Conservation (phyloP, 2,113 vertebrate genomes). For the Callipepla californica region DNA sequence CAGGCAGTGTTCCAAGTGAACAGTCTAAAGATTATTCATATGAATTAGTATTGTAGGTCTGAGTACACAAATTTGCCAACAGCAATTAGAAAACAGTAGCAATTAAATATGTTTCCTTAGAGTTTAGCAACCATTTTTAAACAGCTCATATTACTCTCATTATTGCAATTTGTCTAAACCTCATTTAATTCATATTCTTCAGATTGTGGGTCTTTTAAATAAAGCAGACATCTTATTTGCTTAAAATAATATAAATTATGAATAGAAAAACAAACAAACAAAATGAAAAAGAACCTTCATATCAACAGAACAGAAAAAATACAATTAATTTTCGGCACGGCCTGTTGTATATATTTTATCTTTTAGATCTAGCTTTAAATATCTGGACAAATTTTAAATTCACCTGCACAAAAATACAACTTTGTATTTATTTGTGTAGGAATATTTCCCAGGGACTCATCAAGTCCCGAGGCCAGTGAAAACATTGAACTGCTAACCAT, state of each 20-base stretch:
- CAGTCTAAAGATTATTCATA: background rate
- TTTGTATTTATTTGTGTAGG: background rate
- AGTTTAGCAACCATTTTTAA: background rate
- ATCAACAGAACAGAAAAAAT: background rate
- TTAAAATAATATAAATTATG: background rate
- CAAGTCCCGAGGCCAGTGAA: no score
- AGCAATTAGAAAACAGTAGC: background rate
- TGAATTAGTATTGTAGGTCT: background rate
- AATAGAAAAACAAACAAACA: background rate
- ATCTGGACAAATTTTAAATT: background rate
- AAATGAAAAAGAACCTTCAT: background rate
- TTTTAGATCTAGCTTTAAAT: background rate
- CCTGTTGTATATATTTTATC: rapidly evolving
- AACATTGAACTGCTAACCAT: no score
- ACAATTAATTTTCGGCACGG: background rate
- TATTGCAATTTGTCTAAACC: background rate
- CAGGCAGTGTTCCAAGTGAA: background rate
- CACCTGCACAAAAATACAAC: background rate
- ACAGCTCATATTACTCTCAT: background rate
- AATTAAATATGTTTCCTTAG: background rate
- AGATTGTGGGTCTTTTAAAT: background rate
- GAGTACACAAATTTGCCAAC: background rate
- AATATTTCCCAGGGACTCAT: no score
- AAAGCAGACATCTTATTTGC: background rate
- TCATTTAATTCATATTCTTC: background rate